phyloP scores from a whole-genome alignment of 2,113 vertebrate genomes.

The Suricata suricatta region DNA sequence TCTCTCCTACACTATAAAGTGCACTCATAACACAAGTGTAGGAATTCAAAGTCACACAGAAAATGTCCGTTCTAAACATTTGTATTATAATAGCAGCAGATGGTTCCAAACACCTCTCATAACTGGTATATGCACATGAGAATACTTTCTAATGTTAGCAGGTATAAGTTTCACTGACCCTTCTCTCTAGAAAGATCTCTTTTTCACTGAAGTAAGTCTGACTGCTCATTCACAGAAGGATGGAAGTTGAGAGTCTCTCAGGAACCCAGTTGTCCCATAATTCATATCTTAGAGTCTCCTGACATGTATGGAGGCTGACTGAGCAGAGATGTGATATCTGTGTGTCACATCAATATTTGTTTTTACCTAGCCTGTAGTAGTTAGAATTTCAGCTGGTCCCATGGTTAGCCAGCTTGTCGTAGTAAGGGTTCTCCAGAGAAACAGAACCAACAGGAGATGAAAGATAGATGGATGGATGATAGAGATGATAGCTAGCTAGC shows the following conservation, averaged over 20 bases:
- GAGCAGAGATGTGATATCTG: background rate
- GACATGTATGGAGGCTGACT: background rate
- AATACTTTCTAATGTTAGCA: background rate
- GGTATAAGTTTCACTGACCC: rapidly evolving
- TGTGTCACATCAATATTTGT: background rate
- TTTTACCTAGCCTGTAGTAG: background rate
- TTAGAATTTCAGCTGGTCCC: background rate
- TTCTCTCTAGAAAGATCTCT: background rate
- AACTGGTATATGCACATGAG: too few relatives aligned
- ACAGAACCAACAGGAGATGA: background rate
- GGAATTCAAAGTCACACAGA: background rate
- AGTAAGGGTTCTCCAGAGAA: background rate
- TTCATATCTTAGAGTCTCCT: background rate
- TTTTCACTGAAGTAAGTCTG: background rate
- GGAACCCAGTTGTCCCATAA: background rate
- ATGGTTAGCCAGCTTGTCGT: background rate
- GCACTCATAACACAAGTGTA: background rate
- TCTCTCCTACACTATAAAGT: background rate
- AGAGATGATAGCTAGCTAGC: too few relatives aligned
- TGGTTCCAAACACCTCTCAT: background rate
- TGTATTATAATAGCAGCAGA: background rate
- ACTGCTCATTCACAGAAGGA: background rate
- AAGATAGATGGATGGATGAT: too few relatives aligned
- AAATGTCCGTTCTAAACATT: background rate
- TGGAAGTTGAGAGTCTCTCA: background rate